Percentiles rank a stretch among this genome's conserved stretches.
phyloP scores from a whole-genome alignment of 2,113 vertebrate genomes.

The Nansenia antarctica region DNA sequence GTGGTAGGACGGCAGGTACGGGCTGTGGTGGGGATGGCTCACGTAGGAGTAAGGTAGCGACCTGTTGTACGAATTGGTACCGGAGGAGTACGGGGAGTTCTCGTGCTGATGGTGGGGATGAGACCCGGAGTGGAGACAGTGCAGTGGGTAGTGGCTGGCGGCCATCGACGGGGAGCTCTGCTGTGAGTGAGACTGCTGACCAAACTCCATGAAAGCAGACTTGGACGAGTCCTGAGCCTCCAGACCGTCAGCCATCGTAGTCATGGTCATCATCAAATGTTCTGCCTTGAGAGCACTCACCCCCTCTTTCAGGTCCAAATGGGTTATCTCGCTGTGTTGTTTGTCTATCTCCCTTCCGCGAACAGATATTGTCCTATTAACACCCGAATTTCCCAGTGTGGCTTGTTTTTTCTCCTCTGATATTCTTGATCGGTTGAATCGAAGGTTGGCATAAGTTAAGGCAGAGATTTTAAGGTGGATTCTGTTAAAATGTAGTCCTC shows the following conservation, averaged over 20 bases:
- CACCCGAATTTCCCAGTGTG: conserved; percentile 65
- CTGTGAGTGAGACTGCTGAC: conserved; percentile 90
- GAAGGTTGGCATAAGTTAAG: conserved; percentile 83
- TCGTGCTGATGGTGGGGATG: conserved; percentile 92
- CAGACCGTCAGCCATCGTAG: conserved; percentile 99
- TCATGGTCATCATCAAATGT: conserved; percentile 99
- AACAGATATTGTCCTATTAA: conserved; percentile 84
- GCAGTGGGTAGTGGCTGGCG: conserved; percentile 92
- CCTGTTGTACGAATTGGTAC: conserved; percentile 92
- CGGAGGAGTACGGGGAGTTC: conserved; percentile 85
- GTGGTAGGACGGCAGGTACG: conserved; percentile 96
- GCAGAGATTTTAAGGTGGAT: conserved; percentile 92
- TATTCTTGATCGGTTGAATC: conserved; percentile 78
- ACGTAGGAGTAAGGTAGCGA: conserved; percentile 94
- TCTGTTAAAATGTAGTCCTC: conserved; percentile 92
- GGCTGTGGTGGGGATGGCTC: conserved; percentile 97
- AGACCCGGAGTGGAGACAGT: conserved; percentile 92
- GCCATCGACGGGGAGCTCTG: conserved; percentile 92
- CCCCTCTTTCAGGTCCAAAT: conserved; percentile 80
- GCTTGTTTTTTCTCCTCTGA: conserved; percentile 69
- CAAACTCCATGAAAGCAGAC: conserved; percentile 98
- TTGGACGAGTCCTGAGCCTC: conserved; percentile 99
- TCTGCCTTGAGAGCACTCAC: conserved; percentile 91
- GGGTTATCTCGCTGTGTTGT: conserved; percentile 68
- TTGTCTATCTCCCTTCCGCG: conserved; percentile 73